These are phyloP conservation scores for Coregonus sp. DNA, from an alignment of 2,797 vertebrate species.

Conservation along the genomic window DNA sequence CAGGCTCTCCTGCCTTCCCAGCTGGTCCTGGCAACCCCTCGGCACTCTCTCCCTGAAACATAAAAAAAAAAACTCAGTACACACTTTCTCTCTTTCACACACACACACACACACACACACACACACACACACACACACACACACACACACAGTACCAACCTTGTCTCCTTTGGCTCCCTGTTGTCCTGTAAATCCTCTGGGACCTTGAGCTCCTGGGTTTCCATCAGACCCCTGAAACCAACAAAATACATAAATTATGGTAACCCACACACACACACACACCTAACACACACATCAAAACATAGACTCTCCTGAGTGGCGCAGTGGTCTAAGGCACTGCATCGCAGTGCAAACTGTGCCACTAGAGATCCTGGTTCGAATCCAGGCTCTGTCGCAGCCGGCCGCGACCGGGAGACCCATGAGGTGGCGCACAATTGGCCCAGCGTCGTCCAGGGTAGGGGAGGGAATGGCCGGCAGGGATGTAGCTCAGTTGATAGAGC, in stretches of 20 bases:
- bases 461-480: too few relatives aligned
- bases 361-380: too few relatives aligned
- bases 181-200: conserved; percentile 76
- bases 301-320: conserved; percentile 1
- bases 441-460: too few relatives aligned
- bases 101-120: too few relatives aligned
- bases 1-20: conserved; percentile 85
- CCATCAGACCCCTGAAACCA: conserved; percentile 82
- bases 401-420: too few relatives aligned
- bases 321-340: too few relatives aligned
- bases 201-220: conserved; percentile 70
- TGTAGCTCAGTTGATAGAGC: too few relatives aligned
- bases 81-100: neutral
- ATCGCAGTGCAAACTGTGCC: too few relatives aligned
- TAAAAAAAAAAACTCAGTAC: conserved; percentile 20
- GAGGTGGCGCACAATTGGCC: too few relatives aligned
- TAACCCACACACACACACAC: too few relatives aligned
- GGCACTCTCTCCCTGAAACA: conserved; percentile 80
- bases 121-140: too few relatives aligned
- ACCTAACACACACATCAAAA: conserved; percentile 27
- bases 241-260: conserved; percentile 21
- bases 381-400: too few relatives aligned
- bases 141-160: conserved; percentile 67
- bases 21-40: conserved; percentile 80
- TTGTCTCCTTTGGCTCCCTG: conserved; percentile 87